phyloP scores from a whole-genome alignment of 2,888 invertebrate genomes.

The Pristionchus mayeri region DNA sequence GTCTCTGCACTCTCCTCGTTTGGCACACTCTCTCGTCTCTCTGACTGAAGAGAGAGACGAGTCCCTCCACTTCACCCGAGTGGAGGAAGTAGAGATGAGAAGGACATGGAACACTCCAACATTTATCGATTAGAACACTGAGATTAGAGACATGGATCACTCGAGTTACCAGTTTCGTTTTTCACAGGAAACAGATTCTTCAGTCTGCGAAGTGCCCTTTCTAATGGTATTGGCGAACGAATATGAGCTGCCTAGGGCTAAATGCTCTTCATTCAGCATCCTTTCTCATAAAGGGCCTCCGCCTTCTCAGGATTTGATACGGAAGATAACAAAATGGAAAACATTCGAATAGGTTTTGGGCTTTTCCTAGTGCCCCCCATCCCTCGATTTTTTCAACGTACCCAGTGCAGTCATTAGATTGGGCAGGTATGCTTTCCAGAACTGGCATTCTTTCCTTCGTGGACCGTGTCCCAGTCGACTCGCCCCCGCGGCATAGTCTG shows the following conservation, averaged over 20 bases:
- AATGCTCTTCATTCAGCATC: too few relatives aligned
- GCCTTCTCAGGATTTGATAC: too few relatives aligned
- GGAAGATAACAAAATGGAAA: too few relatives aligned
- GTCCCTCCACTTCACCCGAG: background rate
- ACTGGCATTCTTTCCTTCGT: constrained; percentile 86
- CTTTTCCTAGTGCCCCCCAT: too few relatives aligned
- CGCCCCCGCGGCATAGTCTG: constrained; percentile 58
- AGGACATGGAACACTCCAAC: constrained; percentile 17
- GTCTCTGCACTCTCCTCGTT: background rate
- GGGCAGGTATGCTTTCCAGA: constrained; percentile 96
- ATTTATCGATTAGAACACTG: background rate
- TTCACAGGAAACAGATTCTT: too few relatives aligned
- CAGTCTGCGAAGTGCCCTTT: too few relatives aligned
- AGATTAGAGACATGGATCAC: background rate
- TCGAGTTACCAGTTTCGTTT: background rate
- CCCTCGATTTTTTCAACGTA: background rate
- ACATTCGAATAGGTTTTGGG: too few relatives aligned
- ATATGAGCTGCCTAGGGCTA: too few relatives aligned
- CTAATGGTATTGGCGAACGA: too few relatives aligned
- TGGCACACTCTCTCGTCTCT: background rate
- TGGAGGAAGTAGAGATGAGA: background rate
- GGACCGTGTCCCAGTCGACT: constrained; percentile 84
- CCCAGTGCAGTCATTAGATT: constrained; percentile 80
- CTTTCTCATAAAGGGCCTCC: too few relatives aligned
- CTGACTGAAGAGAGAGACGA: background rate